Percentiles rank a stretch among this genome's conserved stretches.
Evolutionary conservation across 2,113 vertebrate species (phyloP).

Genomic region (Cepphus grylle): DNA sequence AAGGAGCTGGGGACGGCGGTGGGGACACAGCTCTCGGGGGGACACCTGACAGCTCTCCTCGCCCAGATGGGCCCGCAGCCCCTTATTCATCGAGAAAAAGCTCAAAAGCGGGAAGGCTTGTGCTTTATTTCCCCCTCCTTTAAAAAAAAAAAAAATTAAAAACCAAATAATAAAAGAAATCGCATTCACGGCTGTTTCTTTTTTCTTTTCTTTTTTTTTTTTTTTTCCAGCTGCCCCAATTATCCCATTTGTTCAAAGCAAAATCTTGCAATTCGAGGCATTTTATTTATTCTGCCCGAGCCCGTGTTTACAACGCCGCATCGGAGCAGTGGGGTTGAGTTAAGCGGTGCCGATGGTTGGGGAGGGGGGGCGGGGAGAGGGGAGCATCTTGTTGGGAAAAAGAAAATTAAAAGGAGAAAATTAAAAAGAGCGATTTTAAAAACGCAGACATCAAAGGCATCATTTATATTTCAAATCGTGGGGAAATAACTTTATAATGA

Average conservation of each 20-base stretch:
- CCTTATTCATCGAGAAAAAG: background rate
- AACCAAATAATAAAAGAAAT: constrained; percentile 9
- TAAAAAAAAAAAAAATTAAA: background rate
- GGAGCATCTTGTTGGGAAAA: constrained; percentile 13
- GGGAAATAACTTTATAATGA: constrained; percentile 76
- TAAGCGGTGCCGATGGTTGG: background rate
- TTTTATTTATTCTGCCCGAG: constrained; percentile 68
- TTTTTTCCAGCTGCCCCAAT: constrained; percentile 62
- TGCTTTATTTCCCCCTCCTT: background rate
- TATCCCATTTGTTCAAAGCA: constrained; percentile 73
- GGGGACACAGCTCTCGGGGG: background rate
- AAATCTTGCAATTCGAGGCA: constrained; percentile 64
- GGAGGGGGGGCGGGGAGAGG: background rate
- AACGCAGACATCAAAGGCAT: constrained; percentile 64
- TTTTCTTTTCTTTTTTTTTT: background rate
- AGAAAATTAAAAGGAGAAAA: constrained; percentile 40
- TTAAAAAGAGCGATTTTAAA: constrained; percentile 35
- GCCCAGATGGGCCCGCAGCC: background rate
- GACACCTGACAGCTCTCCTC: background rate
- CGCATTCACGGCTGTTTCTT: constrained; percentile 26
- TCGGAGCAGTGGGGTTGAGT: constrained; percentile 44
- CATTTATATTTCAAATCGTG: constrained; percentile 68
- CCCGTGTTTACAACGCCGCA: constrained; percentile 47
- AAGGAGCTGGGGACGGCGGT: background rate
- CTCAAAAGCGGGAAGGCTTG: background rate